Evolutionary conservation across 2,113 vertebrate genomes (phyloP).

Genomic region (Bufo bufo): DNA sequence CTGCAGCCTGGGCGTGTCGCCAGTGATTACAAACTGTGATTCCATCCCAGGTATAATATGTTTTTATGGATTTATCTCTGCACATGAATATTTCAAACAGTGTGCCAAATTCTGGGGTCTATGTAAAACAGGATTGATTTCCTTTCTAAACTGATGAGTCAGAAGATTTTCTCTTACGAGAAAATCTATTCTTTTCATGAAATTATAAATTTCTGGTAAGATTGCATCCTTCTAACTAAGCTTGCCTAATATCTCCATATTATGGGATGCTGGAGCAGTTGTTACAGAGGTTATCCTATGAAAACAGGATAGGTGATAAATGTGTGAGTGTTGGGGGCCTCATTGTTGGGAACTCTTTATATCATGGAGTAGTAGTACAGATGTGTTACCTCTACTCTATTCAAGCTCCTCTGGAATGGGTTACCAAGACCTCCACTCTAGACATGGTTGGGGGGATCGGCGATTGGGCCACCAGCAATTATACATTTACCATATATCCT

Average conservation of each 20-base stretch:
- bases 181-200: background rate
- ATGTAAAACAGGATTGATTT: conserved; percentile 26
- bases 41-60: conserved; percentile 53
- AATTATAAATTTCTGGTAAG: background rate
- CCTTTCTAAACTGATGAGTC: conserved; percentile 4
- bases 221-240: background rate
- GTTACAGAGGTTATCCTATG: background rate
- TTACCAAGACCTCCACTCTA: no score
- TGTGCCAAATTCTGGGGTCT: background rate
- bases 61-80: conserved; percentile 48
- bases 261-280: background rate
- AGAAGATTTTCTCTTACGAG: background rate
- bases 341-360: no score
- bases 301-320: no score
- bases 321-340: no score
- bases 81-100: conserved; percentile 38
- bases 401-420: no score
- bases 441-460: no score
- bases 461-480: no score
- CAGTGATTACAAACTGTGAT: conserved; percentile 49
- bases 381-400: no score
- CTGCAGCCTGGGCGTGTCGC: conserved; percentile 49
- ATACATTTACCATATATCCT: no score
- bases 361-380: no score
- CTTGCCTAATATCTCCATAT: background rate